phyloP scores from a whole-genome alignment of 2,888 invertebrate species.

The Arge pagana region DNA sequence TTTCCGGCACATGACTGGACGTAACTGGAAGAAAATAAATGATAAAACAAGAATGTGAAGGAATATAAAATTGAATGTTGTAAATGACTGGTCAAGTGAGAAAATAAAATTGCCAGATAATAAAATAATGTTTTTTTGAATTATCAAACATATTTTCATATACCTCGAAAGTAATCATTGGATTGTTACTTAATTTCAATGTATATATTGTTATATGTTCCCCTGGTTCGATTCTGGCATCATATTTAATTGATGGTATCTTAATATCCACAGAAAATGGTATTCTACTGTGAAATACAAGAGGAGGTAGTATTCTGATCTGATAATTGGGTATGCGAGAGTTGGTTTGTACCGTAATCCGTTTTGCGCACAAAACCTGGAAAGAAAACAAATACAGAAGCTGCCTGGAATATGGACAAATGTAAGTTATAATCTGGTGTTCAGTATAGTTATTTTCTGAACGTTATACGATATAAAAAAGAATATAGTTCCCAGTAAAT shows the following conservation, averaged over 20 bases:
- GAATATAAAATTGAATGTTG: neutral
- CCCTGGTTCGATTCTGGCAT: conserved; percentile 71
- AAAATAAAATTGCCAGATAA: neutral
- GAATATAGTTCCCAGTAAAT: neutral
- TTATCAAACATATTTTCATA: conserved; percentile 14
- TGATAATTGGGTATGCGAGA: conserved; percentile 72
- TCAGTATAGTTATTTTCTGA: too few species aligned
- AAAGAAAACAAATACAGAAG: conserved; percentile 10
- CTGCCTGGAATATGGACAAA: neutral
- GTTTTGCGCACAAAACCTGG: conserved; percentile 36
- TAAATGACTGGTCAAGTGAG: neutral
- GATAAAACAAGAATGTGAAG: neutral
- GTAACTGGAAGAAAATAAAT: too few species aligned
- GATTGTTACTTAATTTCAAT: conserved; percentile 66
- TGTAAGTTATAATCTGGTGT: too few species aligned
- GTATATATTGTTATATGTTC: conserved; percentile 73
- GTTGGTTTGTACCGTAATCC: conserved; percentile 58
- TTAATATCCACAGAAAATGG: conserved; percentile 72
- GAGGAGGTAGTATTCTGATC: conserved; percentile 73
- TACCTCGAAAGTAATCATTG: conserved; percentile 59
- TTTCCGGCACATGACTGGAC: too few species aligned
- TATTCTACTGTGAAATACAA: conserved; percentile 76
- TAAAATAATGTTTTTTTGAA: too few species aligned
- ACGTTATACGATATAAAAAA: too few species aligned
- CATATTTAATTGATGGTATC: conserved; percentile 59